Percentiles rank a stretch among this genome's conserved stretches.
phyloP scores from a whole-genome alignment of 2,797 vertebrate genomes.

The Mus caroli region DNA sequence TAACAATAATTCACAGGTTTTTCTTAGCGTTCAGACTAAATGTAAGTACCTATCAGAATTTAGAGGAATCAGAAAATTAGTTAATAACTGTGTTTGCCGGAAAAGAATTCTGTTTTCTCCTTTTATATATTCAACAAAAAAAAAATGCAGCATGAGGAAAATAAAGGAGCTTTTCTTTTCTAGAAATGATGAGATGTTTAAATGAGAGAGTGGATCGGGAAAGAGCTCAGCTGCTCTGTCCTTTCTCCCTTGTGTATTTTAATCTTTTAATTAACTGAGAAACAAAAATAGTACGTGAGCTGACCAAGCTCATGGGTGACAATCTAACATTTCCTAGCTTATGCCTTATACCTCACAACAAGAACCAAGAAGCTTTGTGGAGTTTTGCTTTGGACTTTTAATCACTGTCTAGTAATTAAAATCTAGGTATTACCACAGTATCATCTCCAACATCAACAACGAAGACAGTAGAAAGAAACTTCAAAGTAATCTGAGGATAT shows the following conservation, averaged over 20 bases:
- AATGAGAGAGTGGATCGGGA: neutral
- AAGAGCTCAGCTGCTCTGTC: neutral
- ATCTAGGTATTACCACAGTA: neutral
- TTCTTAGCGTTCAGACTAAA: conserved; percentile 30
- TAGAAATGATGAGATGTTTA: neutral
- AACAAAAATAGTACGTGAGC: conserved; percentile 1
- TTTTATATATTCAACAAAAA: neutral
- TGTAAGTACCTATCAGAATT: neutral
- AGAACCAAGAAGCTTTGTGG: conserved; percentile 43
- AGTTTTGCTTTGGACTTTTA: neutral
- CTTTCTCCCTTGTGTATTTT: neutral
- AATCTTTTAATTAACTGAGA: conserved; percentile 2
- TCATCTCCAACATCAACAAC: neutral
- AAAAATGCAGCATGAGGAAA: neutral
- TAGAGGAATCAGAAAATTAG: neutral
- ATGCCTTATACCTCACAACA: neutral
- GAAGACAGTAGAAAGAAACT: neutral
- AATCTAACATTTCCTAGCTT: neutral
- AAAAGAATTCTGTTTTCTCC: neutral
- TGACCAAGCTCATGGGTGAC: neutral
- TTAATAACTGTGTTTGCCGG: neutral
- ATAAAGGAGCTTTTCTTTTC: neutral
- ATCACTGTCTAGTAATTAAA: conserved; percentile 79
- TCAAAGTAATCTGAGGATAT: conserved; percentile 20
- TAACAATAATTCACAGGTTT: neutral